A percentile compares a stretch with the other conserved stretches of the same genome.
phyloP scores from a whole-genome alignment of 2,888 invertebrate species.

The Poecilus cupreus region DNA sequence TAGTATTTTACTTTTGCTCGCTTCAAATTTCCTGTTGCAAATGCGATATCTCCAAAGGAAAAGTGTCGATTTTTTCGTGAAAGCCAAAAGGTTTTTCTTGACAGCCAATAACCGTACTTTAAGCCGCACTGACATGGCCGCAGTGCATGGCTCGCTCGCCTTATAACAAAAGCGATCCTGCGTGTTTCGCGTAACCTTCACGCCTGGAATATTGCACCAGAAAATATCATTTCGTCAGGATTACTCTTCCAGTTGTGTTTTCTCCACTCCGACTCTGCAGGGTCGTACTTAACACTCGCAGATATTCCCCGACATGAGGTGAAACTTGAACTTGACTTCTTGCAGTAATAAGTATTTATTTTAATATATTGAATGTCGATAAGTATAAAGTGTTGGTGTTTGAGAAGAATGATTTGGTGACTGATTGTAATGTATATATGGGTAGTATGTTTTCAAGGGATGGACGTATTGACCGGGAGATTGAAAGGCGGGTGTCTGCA shows the following conservation, averaged over 20 bases:
- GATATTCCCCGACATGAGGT: no score
- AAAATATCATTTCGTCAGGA: constrained; percentile 32
- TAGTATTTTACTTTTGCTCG: constrained; percentile 26
- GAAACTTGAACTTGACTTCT: no score
- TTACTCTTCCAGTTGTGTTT: not conserved
- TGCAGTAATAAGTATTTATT: no score
- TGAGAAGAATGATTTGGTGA: no score
- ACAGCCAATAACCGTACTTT: constrained; percentile 54
- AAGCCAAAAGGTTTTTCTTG: constrained; percentile 53
- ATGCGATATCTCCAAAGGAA: constrained; percentile 41
- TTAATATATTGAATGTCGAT: no score
- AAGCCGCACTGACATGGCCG: constrained; percentile 42
- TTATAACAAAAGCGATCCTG: constrained; percentile 2
- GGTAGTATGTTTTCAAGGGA: no score
- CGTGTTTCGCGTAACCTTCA: constrained; percentile 1
- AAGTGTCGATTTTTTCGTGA: constrained; percentile 46
- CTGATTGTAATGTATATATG: no score
- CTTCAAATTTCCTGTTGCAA: constrained; percentile 48
- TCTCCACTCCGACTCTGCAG: no score
- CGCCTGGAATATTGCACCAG: constrained; percentile 33
- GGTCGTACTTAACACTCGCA: no score
- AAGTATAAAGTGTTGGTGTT: no score
- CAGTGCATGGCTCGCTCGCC: not conserved
- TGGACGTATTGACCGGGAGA: no score
- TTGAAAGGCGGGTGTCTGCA: no score